Conservation (phyloP, 2,888 invertebrate genomes). For the Chrysotoxum bicinctum region DNA sequence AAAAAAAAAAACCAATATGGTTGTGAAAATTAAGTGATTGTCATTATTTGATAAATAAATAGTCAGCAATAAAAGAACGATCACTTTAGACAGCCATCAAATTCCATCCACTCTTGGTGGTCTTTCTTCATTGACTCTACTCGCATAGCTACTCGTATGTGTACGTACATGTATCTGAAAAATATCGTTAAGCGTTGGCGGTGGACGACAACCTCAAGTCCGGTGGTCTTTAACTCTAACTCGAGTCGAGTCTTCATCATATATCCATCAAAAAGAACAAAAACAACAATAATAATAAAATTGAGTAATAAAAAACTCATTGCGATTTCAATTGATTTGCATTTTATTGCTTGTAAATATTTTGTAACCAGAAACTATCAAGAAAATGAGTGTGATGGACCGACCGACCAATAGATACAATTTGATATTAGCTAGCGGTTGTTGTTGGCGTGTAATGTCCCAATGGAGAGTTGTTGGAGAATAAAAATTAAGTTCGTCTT, state of each 20-base stretch:
- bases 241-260: background rate
- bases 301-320: slow-evolving; percentile 56
- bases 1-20: background rate
- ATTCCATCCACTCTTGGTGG: slow-evolving; percentile 20
- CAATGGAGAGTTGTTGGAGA: too few relatives aligned
- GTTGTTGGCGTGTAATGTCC: too few relatives aligned
- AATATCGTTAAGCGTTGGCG: background rate
- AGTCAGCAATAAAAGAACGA: slow-evolving; percentile 6
- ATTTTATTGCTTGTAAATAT: slow-evolving; percentile 46
- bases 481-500: too few relatives aligned
- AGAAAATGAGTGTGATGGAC: slow-evolving; percentile 15
- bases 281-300: slow-evolving; percentile 47
- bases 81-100: slow-evolving; percentile 8
- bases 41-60: slow-evolving; percentile 10
- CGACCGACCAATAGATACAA: background rate
- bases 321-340: slow-evolving; percentile 61
- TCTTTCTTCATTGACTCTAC: background rate
- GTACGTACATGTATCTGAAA: background rate
- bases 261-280: too few relatives aligned
- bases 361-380: slow-evolving; percentile 52
- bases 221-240: slow-evolving; percentile 26
- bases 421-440: too few relatives aligned
- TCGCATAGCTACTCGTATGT: too few relatives aligned
- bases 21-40: background rate
- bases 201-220: slow-evolving; percentile 24